Base-by-base conservation (phyloP, 2,113 vertebrate genomes). In the Sciurus niger region DNA sequence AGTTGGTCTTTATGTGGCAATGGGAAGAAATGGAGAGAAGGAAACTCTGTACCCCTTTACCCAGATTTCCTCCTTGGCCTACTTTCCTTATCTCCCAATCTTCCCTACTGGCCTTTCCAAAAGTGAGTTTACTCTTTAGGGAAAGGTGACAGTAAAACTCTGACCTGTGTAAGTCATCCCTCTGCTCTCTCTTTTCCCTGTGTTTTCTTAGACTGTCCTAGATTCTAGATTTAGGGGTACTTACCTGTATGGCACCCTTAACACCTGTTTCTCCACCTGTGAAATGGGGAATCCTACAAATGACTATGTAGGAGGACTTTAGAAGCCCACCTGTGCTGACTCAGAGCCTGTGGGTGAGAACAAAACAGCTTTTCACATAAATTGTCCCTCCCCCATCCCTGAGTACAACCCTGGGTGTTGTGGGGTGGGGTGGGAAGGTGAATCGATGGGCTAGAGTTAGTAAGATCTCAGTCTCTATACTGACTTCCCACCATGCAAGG, bases 291-390 rank as follows among this genome's bases (percentile, higher is more conserved):
- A 25, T 74, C 46, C 65, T 28, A 34, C 32, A 85, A n/a, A 58
- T 84, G 51, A 51, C 4, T 77, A 14, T 82, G 24, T 63, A 53
- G 77, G 51, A 92, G 73, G 32, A 65, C 80, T 77, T 96, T 40
- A 70, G 68, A 94, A 94, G 53, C 68, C 90, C 46, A 82, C 43
- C 73, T 83, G 6, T 79, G 43, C 83, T 70, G 76, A 93, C 74
- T 95, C 84, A 90, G 86, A 96, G 53, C 89, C 55, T 74, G 53
- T 91, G 78, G 53, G n/a, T 96, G 24, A 48, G 53, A 95, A 89
- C 58, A 73, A 22, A 95, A 88, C 63, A 90, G 70, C 85, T 96
- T 95, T 88, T 93, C 73, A 89, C 13, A 10, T 65, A 91, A 94
- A 46, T 73, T 74, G 67, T 32, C 17, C 78, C 30, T 76, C 30